Evolutionary conservation across 2,888 invertebrate genomes (phyloP), one percentile per base, ranked within the genome.

Genomic region (Ophonus ardosiacus): DNA sequence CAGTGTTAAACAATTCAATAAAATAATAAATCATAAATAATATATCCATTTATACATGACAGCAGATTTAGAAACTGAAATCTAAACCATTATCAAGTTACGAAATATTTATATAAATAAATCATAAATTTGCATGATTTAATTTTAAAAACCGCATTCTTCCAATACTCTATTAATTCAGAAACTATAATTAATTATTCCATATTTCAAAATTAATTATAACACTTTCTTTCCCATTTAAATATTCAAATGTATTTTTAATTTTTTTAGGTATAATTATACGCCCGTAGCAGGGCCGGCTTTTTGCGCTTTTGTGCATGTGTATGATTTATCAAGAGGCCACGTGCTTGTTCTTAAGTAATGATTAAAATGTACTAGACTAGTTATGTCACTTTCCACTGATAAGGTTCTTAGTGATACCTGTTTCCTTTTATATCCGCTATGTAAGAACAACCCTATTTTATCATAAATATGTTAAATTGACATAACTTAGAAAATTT

Each of bases 1-100:
- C 71, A 74, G 68, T 21, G 63, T 40, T 15, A 43, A 74, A 74
- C 71, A 74, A 74, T 74, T 74, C 71, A 74, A 74, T 74, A 74
- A 74, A 74, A 51, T 74, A 10, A 40, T 74, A 74, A 74, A 74
- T 74, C 71, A 74, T 74, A 74, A 74, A 74, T 74, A 51, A 74
- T 68, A 68, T 38, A 40, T 17, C 68, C 38, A 68, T 68, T 24
- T 68, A 68, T 18, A 74, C 71, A 74, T 74, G 71, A 74, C 71
- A 74, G 43, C 18, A 43, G 43, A 74, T 74, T 74, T 74, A 74
- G 71, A 18, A 74, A 74, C 71, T 43, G 21, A 43, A 74, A 43
- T 43, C 43, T 7, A 74, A 43, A 74, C 71, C 43, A 74, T 74
- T 74, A 74, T 74, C 24, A 43, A 43, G 7, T 74, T 40, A 18